Evolutionary conservation across 2,888 invertebrate species (phyloP).

Genomic region (Malachius bipustulatus): DNA sequence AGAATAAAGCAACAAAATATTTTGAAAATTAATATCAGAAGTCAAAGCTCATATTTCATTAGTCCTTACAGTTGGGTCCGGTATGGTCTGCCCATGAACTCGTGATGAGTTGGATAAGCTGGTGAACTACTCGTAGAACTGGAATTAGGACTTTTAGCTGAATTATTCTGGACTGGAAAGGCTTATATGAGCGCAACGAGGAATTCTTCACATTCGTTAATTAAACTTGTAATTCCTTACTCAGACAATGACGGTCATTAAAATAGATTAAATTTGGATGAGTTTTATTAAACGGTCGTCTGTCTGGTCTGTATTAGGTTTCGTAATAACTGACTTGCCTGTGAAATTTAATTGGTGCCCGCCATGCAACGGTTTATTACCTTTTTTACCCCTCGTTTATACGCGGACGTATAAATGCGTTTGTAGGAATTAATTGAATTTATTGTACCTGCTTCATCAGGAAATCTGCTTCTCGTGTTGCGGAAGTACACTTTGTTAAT

Average conservation of each 20-base stretch:
- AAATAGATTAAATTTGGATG: conserved; percentile 38
- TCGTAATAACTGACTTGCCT: conserved; percentile 30
- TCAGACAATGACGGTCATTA: conserved; percentile 37
- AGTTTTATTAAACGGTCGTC: conserved; percentile 36
- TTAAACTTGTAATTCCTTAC: conserved; percentile 37
- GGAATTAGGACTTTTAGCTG: conserved; percentile 1
- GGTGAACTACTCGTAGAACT: conserved; percentile 1
- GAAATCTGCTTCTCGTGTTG: no score
- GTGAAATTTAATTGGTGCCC: conserved; percentile 29
- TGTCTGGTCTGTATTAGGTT: conserved; percentile 32
- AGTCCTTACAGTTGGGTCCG: no score
- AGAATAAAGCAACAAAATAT: no score
- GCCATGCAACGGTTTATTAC: neutral
- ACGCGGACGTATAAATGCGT: no score
- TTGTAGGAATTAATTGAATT: no score
- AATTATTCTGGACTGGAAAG: neutral
- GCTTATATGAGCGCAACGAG: conserved; percentile 14
- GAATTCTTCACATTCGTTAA: conserved; percentile 33
- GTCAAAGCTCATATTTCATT: no score
- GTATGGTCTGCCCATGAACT: no score
- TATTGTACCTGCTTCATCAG: no score
- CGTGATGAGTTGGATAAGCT: no score
- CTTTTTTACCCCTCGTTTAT: no score
- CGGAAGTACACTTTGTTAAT: no score
- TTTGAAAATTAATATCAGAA: no score